Evolutionary conservation across 2,113 vertebrate species (phyloP), one percentile per base, ranked within the genome.

Genomic region (Corvus moneduloides): DNA sequence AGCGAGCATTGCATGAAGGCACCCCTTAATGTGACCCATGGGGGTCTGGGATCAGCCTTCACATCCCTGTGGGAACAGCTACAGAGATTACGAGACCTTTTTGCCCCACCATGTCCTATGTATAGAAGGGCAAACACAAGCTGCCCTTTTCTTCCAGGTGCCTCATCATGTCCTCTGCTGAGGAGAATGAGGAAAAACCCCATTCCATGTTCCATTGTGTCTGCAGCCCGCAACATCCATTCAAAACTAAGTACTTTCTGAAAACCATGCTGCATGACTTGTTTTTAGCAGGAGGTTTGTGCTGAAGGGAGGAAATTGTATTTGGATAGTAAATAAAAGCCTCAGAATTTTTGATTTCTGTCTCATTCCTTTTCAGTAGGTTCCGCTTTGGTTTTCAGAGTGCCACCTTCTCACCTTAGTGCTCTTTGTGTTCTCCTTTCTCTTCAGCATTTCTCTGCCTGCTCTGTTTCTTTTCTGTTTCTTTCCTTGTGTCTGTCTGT

Each of bases 141-240:
- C 37, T 72, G 22, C 67, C 22, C 27, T 63, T 84, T 44, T 13
- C 13, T 20, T 72, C 33, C 4, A 0, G 0, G 3, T 37, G 30
- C 15, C 48, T 16, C 68, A 23, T 17, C 68, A 5, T 43, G 32
- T 51, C 39, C 33, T 44, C 27, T 37, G 6, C 39, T 37, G 27
- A 21, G 33, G 10, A 39, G 59, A 27, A 71, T 3, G 56, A 52
- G 56, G 39, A 11, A 44, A 63, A 54, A 27, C 1, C 0, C 10
- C 21, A 52, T 37, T 54, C 33, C 1, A 0, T 37, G 39, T 63
- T 63, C 54, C 3, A 0, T 26, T 54, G 33, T 72, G 48, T 14
- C 33, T 54, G 68, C 33, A 32, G 68, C 58, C 27, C 5, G 4
- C 39, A 84, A 6, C 39, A 54, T 73, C 58, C 58, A 21, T 27